These are phyloP conservation scores for Drosophila buzzatii DNA, from an alignment of 2,888 invertebrate genomes.

Conservation along the genomic window DNA sequence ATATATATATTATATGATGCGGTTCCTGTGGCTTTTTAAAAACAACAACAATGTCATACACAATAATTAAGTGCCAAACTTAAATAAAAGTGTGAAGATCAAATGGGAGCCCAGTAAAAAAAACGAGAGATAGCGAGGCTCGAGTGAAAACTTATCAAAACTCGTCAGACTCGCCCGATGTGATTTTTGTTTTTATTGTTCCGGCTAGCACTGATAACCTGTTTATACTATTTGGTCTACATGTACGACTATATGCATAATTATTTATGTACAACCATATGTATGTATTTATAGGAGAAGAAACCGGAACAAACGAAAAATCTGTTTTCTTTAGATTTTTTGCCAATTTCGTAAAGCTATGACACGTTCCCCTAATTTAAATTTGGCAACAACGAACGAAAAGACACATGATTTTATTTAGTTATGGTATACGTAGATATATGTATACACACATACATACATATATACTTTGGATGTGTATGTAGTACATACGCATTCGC, in stretches of 20 bases:
- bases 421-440: constrained; percentile 8
- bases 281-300: neutral
- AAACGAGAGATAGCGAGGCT: constrained; percentile 3
- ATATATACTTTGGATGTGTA: neutral
- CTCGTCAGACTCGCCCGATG: constrained; percentile 32
- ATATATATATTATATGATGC: constrained; percentile 42
- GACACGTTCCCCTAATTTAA: constrained; percentile 67
- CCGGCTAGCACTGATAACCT: constrained; percentile 64
- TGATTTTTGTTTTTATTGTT: constrained; percentile 30
- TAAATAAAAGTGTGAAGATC: constrained; percentile 51
- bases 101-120: constrained; percentile 9
- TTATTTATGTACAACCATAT: neutral
- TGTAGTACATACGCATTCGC: constrained; percentile 10
- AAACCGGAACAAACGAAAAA: constrained; percentile 44
- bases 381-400: constrained; percentile 47
- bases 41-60: constrained; percentile 34
- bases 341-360: constrained; percentile 20
- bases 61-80: constrained; percentile 29
- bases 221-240: constrained; percentile 43
- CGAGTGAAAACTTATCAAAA: constrained; percentile 53
- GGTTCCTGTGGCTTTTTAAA: constrained; percentile 68
- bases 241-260: constrained; percentile 4
- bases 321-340: constrained; percentile 5
- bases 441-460: neutral
- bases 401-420: constrained; percentile 51